Conservation (phyloP, 1,140 invertebrate species). For the Tribolium madens region DNA sequence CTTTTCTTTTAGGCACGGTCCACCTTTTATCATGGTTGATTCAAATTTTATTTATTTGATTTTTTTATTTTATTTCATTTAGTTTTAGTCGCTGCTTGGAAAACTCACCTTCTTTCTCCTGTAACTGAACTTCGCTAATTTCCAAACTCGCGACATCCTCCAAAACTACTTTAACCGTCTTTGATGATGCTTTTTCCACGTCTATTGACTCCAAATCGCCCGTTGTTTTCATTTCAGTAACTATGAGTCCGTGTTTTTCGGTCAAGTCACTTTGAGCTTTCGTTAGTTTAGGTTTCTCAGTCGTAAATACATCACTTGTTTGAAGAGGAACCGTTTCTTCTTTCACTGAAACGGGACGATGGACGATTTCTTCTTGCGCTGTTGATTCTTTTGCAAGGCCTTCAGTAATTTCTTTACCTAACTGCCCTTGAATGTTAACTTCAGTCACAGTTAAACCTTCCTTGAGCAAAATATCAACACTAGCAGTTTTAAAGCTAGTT, state of each 20-base stretch:
- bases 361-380: constrained; percentile 64
- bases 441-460: constrained; percentile 68
- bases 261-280: constrained; percentile 65
- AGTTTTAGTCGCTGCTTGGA: constrained; percentile 49
- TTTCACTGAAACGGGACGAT: constrained; percentile 57
- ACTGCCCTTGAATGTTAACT: constrained; percentile 67
- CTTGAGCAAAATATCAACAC: constrained; percentile 65
- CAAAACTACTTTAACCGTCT: constrained; percentile 58
- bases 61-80: constrained; percentile 23
- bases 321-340: constrained; percentile 61
- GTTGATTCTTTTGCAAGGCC: constrained; percentile 64
- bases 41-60: constrained; percentile 8
- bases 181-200: constrained; percentile 53
- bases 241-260: constrained; percentile 67
- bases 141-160: constrained; percentile 61
- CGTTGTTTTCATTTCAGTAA: constrained; percentile 67
- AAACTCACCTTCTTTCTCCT: constrained; percentile 70
- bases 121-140: constrained; percentile 66
- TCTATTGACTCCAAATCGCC: constrained; percentile 65
- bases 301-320: constrained; percentile 55
- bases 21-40: constrained; percentile 22
- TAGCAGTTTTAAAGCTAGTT: constrained; percentile 62
- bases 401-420: constrained; percentile 65
- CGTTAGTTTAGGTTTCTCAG: constrained; percentile 63
- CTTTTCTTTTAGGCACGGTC: constrained; percentile 3